Conservation (phyloP, 2,113 vertebrate species). For the Acrocephalus kingi region DNA sequence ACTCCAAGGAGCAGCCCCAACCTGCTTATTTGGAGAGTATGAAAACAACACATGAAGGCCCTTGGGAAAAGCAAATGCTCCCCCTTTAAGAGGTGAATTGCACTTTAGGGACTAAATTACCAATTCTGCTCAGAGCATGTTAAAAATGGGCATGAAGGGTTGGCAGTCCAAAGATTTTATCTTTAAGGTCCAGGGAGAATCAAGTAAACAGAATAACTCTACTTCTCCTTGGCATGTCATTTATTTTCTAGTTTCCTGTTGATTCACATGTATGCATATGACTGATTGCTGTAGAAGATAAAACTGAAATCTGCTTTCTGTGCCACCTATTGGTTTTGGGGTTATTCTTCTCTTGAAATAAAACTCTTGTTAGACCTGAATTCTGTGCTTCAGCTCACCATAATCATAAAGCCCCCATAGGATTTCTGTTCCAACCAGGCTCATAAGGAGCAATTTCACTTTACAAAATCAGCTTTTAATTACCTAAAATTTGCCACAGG, state of each 20-base stretch:
- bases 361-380: neutral
- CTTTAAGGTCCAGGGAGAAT: conserved; percentile 13
- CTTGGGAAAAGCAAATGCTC: neutral
- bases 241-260: conserved; percentile 1
- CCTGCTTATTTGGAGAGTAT: neutral
- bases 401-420: neutral
- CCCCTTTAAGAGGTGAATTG: neutral
- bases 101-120: neutral
- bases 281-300: neutral
- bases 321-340: neutral
- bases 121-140: neutral
- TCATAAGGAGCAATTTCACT: neutral
- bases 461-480: neutral
- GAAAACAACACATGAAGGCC: neutral
- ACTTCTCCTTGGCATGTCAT: neutral
- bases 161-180: neutral
- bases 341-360: neutral
- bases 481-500: conserved; percentile 18
- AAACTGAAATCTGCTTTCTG: neutral
- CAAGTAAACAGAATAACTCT: conserved; percentile 4
- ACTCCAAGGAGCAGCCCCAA: neutral
- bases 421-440: neutral
- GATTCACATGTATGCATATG: neutral
- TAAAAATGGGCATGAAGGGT: neutral
- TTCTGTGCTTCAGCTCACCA: neutral